Evolutionary conservation across 1,140 invertebrate genomes (phyloP).

Genomic region (Tribolium castaneum): DNA sequence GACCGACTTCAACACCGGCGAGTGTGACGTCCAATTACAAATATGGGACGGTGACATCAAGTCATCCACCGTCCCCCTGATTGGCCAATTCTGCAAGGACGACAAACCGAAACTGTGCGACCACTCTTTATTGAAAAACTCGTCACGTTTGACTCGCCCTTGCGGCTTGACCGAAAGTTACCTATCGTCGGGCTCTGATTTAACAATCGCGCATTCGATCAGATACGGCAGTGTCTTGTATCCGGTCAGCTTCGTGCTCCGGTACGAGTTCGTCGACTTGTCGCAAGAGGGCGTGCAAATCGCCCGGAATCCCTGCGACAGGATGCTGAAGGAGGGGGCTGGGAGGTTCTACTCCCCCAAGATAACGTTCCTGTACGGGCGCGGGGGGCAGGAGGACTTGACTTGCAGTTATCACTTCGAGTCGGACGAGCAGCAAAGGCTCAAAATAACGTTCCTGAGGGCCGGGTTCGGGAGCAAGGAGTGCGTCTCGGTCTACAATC

Average conservation of each 20-base stretch:
- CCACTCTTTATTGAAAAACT: slow-evolving; percentile 79
- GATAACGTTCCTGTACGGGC: slow-evolving; percentile 84
- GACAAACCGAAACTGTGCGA: slow-evolving; percentile 79
- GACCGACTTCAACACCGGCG: slow-evolving; percentile 73
- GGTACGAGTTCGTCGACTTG: slow-evolving; percentile 82
- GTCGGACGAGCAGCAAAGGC: slow-evolving; percentile 72
- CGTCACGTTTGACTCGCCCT: slow-evolving; percentile 77
- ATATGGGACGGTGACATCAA: slow-evolving; percentile 78
- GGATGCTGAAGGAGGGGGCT: slow-evolving; percentile 68
- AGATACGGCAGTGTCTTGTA: slow-evolving; percentile 81
- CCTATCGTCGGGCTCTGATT: slow-evolving; percentile 75
- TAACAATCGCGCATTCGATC: slow-evolving; percentile 80
- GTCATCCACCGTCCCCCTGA: slow-evolving; percentile 67
- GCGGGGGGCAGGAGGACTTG: slow-evolving; percentile 80
- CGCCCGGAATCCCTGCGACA: slow-evolving; percentile 71
- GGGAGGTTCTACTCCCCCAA: slow-evolving; percentile 80
- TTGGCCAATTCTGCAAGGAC: slow-evolving; percentile 82
- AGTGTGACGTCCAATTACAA: slow-evolving; percentile 78
- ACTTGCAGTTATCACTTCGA: slow-evolving; percentile 82
- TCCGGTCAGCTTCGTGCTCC: slow-evolving; percentile 79
- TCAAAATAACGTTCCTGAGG: slow-evolving; percentile 73
- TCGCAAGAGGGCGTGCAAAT: slow-evolving; percentile 72
- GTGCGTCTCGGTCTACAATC: slow-evolving; percentile 74
- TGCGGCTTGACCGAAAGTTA: slow-evolving; percentile 82
- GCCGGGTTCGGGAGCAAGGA: slow-evolving; percentile 75